Percentiles rank a stretch among this genome's conserved stretches.
These are phyloP conservation scores for Falco cherrug DNA, from an alignment of 2,797 vertebrate species.

Conservation along the genomic window DNA sequence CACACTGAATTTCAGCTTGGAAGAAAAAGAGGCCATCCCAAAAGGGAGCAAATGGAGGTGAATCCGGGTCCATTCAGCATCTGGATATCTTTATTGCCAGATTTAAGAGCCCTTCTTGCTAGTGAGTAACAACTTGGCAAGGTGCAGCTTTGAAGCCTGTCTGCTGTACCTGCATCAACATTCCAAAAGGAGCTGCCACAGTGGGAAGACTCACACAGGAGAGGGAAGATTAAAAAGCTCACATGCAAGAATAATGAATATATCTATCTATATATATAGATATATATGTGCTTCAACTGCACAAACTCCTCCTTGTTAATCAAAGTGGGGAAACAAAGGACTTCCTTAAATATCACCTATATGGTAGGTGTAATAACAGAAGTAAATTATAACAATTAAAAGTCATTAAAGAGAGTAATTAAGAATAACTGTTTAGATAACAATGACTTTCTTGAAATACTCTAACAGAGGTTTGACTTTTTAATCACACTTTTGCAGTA, in stretches of 20 bases:
- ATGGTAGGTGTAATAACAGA: constrained; percentile 35
- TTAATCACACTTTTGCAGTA: constrained; percentile 62
- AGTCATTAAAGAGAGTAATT: constrained; percentile 70
- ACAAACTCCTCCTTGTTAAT: constrained; percentile 54
- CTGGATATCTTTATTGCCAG: neutral
- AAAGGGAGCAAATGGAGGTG: neutral
- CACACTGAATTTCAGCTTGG: neutral
- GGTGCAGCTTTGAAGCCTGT: neutral
- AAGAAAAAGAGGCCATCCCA: neutral
- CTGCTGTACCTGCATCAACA: neutral
- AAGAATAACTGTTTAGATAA: constrained; percentile 75
- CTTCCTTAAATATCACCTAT: constrained; percentile 59
- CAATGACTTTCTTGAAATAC: constrained; percentile 62
- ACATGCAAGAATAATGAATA: neutral
- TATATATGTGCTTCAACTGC: constrained; percentile 12
- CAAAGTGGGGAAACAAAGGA: constrained; percentile 54
- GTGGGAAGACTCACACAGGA: neutral
- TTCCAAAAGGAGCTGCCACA: neutral
- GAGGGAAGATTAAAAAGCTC: neutral
- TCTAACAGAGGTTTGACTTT: constrained; percentile 58
- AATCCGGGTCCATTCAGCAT: neutral
- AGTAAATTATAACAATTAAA: constrained; percentile 75
- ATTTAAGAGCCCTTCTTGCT: neutral
- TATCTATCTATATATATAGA: neutral
- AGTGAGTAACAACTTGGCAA: neutral